Evolutionary conservation across 30 jellyfish, hydroid and myxozoan genomes (phyloP), one percentile per base, ranked within the genome.

Genomic region (Aurelia sp.): DNA sequence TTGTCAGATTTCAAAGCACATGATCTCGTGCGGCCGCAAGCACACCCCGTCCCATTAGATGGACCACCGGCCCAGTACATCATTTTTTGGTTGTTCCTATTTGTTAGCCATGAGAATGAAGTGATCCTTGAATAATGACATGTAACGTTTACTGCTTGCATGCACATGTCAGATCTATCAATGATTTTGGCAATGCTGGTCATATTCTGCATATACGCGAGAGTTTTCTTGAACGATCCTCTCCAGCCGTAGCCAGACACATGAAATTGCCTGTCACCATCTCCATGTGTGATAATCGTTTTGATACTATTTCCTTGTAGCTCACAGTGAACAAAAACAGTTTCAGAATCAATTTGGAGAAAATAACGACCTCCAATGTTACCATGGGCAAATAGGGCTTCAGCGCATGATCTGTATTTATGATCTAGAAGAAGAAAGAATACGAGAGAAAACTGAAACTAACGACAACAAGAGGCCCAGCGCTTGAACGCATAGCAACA

Each of bases 1-100:
- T 61, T 33, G 0, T 37, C 22, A 20, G 62, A 22, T 22, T 58
- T 12, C 10, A 18, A 16, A 10, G 79, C 80, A 44, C 89, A 78
- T 13, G 72, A 62, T 23, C 19, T 22, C 11, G 79, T 23, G 20
- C 40, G 63, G 16, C 89, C 89, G 48, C 89, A 79, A 30, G 71
- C 81, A 53, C 89, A 79, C 4, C 89, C 89, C 10, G 80, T 48
- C 44, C 89, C 89, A 79, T 66, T 22, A 13, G 57, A n/a, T 1
- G 81, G 89, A 6, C 89, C 89, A 15, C 89, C 89, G 18, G 79
- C 89, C 89, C 89, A 79, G 73, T 62, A 79, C 40, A 33, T 19
- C 89, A 79, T 59, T 57, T 1, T 65, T 63, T 47, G 30, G 50
- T 66, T n/a, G 17, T 12, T 33, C 70, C 89, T 41, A 55, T 66